A percentile compares a stretch with the other conserved stretches of the same genome.
Evolutionary conservation across 2,797 vertebrate species (phyloP).

Genomic region (Alcedo atthis): DNA sequence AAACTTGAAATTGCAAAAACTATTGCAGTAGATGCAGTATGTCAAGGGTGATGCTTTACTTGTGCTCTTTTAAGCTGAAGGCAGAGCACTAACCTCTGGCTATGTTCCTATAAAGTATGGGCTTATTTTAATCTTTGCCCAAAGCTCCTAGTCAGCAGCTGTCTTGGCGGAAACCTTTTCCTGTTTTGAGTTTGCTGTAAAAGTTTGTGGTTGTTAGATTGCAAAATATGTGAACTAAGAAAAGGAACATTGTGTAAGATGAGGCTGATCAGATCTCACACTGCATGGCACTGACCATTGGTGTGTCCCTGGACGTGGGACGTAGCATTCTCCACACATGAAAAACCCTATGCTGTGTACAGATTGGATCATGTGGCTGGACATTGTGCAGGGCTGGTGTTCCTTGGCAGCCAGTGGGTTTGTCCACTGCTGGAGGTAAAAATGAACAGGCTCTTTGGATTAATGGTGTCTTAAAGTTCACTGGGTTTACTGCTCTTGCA

Average conservation of each 20-base stretch:
- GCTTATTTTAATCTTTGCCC: constrained; percentile 24
- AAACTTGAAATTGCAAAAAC: neutral
- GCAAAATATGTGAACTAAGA: constrained; percentile 31
- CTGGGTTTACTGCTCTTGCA: neutral
- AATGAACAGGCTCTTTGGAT: neutral
- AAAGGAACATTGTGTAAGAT: neutral
- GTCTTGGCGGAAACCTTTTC: constrained; percentile 25
- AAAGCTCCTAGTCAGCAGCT: constrained; percentile 41
- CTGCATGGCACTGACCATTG: neutral
- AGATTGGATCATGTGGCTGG: neutral
- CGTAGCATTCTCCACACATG: neutral
- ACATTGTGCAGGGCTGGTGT: neutral
- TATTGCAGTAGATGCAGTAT: neutral
- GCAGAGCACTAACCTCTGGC: neutral
- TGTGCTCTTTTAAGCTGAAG: neutral
- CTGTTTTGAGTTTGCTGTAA: constrained; percentile 48
- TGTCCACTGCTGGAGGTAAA: neutral
- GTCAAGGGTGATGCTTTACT: neutral
- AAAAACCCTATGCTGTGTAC: neutral
- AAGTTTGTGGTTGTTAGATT: constrained; percentile 46
- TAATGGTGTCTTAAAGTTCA: neutral
- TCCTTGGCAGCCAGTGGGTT: neutral
- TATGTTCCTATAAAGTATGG: constrained; percentile 5
- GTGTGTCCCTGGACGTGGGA: neutral
- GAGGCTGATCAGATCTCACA: constrained; percentile 4